Evolutionary conservation across 2,888 invertebrate species (phyloP).

Genomic region (Leptopilina syphax): DNA sequence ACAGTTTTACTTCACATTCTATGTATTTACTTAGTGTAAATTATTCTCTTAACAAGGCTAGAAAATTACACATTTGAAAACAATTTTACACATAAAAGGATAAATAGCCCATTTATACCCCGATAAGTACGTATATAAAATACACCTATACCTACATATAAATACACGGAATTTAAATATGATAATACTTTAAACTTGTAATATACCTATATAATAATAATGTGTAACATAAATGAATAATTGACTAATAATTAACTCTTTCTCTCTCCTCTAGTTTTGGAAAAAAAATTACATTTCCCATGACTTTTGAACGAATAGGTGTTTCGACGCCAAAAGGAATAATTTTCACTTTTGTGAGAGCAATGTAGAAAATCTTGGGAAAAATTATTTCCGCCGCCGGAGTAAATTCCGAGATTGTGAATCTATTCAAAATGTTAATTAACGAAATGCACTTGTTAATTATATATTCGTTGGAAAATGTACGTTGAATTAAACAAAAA

Average conservation of each 20-base stretch:
- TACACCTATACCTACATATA: background rate
- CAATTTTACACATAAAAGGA: background rate
- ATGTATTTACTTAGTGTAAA: background rate
- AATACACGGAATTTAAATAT: background rate
- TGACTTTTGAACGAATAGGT: background rate
- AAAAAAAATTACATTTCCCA: background rate
- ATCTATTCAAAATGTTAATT: too few species aligned
- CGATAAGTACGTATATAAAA: too few species aligned
- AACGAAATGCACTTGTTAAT: too few species aligned
- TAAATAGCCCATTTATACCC: too few species aligned
- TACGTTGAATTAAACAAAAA: too few species aligned
- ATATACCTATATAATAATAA: background rate
- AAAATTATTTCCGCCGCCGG: too few species aligned
- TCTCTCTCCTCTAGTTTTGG: background rate
- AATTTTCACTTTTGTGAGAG: background rate
- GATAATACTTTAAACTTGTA: background rate
- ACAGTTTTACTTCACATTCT: background rate
- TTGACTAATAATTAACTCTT: background rate
- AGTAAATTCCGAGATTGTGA: too few species aligned
- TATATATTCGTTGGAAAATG: too few species aligned
- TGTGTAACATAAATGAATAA: background rate
- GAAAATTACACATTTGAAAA: background rate
- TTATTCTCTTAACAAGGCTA: background rate
- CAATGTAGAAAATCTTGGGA: too few species aligned
- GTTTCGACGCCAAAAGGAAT: background rate